Base-by-base conservation (phyloP, 2,888 invertebrate species). In the Drosophila vallismaia region DNA sequence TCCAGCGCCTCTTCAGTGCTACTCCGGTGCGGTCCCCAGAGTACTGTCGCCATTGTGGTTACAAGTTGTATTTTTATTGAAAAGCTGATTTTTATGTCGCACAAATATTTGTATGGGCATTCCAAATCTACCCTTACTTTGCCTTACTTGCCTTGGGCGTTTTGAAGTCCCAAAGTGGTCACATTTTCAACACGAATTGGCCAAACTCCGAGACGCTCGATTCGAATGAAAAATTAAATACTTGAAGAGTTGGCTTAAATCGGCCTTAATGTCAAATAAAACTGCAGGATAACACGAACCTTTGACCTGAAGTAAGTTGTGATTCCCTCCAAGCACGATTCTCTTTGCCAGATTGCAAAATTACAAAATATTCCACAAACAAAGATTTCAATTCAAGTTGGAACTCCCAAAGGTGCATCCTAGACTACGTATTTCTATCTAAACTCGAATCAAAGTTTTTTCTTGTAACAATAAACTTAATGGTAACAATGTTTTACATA, bases 371-470 rank as follows among this genome's bases (percentile, higher is more conserved):
- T 44, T 38, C 38, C 56, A 14, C 70, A 53, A 31, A 49, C 31
- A 45, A 29, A 12, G 12, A 31, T 19, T 53, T 28, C 28, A 48
- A 62, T 36, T 40, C 49, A 8, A 45, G 29, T 38, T 44, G 44
- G 24, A 62, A 24, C 42, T 40, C 33, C 40, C 72, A 7, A 29
- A 9, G 38, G 49, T 26, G 12, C 36, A 19, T 44, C 42, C 9
- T 10, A 29, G 33, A 48, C 62, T 50, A 48, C 66, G 40, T 9
- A 24, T 24, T 29, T 58, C 73, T 69, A 56, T 66, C 70, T 51
- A 68, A 76, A 69, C 71, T 70, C 88, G 49, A 88, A 86, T 88
- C 75, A 80, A 88, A 86, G 71, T 80, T 86, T 66, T 40, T 66
- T 40, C 63, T 74, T 67, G 48, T 54, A 67, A 70, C 33, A 71